A percentile compares a stretch with the other conserved stretches of the same genome.
Conservation (phyloP, 2,113 vertebrate species). For the Oceanodroma tethys region DNA sequence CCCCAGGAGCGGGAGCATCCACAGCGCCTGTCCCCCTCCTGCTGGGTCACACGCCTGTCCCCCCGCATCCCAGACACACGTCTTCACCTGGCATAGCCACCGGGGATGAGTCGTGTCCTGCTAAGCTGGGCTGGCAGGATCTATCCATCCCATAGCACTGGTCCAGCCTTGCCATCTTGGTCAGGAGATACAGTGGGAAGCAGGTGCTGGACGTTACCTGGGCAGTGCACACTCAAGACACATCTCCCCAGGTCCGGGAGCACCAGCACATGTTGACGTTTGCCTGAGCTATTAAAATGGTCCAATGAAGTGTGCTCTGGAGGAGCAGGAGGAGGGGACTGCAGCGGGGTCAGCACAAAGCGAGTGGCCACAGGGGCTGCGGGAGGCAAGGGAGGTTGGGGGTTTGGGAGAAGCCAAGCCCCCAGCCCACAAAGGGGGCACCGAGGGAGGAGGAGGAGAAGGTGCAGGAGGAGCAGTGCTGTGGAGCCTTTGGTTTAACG, state of each 20-base stretch:
- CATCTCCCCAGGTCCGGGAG: background rate
- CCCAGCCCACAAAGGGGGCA: background rate
- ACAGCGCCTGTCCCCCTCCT: background rate
- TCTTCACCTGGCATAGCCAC: background rate
- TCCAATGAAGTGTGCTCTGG: fast-evolving
- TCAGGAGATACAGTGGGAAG: background rate
- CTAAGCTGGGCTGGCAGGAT: background rate
- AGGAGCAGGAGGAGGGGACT: background rate
- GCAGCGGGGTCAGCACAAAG: background rate
- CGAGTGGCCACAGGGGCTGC: fast-evolving
- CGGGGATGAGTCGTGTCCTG: fast-evolving
- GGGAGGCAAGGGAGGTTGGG: background rate
- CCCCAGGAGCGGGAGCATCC: fast-evolving
- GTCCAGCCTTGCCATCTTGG: background rate
- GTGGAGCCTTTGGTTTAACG: background rate
- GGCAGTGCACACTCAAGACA: background rate
- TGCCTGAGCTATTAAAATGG: background rate
- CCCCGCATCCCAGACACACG: background rate
- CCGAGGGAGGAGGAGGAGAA: background rate
- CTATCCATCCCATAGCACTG: background rate
- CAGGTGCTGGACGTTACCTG: background rate
- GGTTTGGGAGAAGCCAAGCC: background rate
- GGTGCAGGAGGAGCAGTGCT: background rate
- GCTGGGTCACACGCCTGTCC: background rate
- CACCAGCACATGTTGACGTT: background rate